phyloP scores from a whole-genome alignment of 2,113 vertebrate species.

The Galeopterus variegatus region DNA sequence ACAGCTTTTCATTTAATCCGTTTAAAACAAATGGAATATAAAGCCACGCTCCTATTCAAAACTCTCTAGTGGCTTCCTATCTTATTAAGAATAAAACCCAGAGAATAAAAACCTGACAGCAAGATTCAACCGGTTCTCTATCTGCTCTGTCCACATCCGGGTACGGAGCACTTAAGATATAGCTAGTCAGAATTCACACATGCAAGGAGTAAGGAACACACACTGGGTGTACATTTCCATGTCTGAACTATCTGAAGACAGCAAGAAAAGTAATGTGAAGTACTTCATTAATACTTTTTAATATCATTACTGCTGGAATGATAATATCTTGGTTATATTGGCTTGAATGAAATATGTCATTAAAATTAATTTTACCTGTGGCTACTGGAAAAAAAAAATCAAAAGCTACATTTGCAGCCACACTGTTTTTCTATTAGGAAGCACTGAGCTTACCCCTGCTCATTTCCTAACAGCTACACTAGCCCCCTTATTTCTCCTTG shows the following conservation, averaged over 20 bases:
- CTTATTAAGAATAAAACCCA: not conserved
- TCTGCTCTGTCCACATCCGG: fast-evolving
- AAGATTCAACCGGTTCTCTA: not conserved
- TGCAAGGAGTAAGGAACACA: too few relatives aligned
- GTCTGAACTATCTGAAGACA: not conserved
- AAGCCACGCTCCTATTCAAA: not conserved
- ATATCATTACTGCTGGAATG: not conserved
- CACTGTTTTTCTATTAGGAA: fast-evolving
- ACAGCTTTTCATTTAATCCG: not conserved
- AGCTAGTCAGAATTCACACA: not conserved
- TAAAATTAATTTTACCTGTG: not conserved
- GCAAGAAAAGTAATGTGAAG: not conserved
- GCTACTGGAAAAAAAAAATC: not conserved
- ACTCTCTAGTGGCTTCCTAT: not conserved
- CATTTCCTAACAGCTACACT: not conserved
- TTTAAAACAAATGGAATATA: not conserved
- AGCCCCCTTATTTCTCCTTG: not conserved
- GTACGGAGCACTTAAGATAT: not conserved
- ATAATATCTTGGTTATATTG: not conserved
- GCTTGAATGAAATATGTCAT: not conserved
- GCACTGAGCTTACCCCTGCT: not conserved
- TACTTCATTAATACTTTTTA: not conserved
- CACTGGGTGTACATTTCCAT: fast-evolving
- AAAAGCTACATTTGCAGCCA: not conserved
- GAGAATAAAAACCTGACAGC: not conserved